Conservation (phyloP, 2,888 invertebrate genomes). For the Lochmaea crataegi region DNA sequence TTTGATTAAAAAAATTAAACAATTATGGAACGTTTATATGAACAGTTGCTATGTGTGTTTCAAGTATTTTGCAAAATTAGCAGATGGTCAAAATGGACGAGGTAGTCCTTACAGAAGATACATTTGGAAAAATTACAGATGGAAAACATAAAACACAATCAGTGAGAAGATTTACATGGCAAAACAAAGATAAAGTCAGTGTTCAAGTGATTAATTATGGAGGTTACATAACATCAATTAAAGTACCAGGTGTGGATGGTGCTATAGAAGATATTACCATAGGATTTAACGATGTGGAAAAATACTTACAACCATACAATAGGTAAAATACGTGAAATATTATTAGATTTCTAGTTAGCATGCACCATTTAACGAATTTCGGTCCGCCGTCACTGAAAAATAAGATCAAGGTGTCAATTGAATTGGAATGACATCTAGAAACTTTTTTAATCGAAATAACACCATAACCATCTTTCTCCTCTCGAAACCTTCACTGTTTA, state of each 20-base stretch:
- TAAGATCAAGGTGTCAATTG: too few relatives aligned
- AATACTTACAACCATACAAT: conserved; percentile 64
- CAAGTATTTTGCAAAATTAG: background rate
- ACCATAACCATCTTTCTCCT: too few relatives aligned
- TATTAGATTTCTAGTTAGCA: too few relatives aligned
- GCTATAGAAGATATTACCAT: conserved; percentile 80
- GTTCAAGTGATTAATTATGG: conserved; percentile 80
- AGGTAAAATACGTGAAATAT: background rate
- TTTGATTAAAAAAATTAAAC: background rate
- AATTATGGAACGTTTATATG: background rate
- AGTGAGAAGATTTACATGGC: conserved; percentile 75
- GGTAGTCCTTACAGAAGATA: conserved; percentile 48
- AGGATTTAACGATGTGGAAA: conserved; percentile 85
- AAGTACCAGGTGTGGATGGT: conserved; percentile 79
- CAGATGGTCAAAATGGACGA: conserved; percentile 8
- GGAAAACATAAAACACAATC: conserved; percentile 60
- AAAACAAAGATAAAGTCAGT: conserved; percentile 72
- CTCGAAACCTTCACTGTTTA: too few relatives aligned
- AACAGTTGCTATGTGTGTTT: background rate
- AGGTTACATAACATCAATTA: conserved; percentile 81
- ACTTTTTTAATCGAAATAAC: too few relatives aligned
- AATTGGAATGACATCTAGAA: too few relatives aligned
- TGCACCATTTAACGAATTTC: too few relatives aligned
- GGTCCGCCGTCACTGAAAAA: too few relatives aligned
- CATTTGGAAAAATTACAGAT: conserved; percentile 56